These are phyloP conservation scores for Lamellibrachia columna DNA, from an alignment of 2,888 invertebrate genomes.

Conservation along the genomic window DNA sequence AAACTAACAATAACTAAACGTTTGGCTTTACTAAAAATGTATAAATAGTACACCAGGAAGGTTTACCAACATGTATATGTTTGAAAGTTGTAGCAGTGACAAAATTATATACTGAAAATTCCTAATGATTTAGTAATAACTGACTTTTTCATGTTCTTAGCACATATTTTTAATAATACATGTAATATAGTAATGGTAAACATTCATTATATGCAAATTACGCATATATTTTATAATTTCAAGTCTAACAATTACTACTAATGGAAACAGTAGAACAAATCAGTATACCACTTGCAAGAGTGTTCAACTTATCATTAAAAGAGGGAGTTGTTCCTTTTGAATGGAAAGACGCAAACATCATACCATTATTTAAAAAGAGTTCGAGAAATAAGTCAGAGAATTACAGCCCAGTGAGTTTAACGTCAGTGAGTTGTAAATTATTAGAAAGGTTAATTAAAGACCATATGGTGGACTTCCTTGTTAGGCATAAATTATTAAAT, in stretches of 20 bases:
- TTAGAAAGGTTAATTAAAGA: too few relatives aligned
- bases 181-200: neutral
- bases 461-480: too few relatives aligned
- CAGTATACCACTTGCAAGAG: too few relatives aligned
- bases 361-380: too few relatives aligned
- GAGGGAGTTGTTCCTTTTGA: too few relatives aligned
- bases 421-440: too few relatives aligned
- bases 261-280: too few relatives aligned
- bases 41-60: neutral
- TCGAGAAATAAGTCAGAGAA: too few relatives aligned
- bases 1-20: neutral
- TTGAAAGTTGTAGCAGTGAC: neutral
- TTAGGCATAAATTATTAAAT: too few relatives aligned
- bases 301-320: too few relatives aligned
- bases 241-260: neutral
- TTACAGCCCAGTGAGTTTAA: too few relatives aligned
- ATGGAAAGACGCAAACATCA: too few relatives aligned
- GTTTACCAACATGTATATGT: neutral
- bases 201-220: neutral
- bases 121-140: neutral
- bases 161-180: neutral
- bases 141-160: neutral
- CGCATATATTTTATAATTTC: neutral
- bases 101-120: neutral
- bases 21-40: neutral